phyloP scores from a whole-genome alignment of 2,113 vertebrate species.

The Phainopepla nitens region DNA sequence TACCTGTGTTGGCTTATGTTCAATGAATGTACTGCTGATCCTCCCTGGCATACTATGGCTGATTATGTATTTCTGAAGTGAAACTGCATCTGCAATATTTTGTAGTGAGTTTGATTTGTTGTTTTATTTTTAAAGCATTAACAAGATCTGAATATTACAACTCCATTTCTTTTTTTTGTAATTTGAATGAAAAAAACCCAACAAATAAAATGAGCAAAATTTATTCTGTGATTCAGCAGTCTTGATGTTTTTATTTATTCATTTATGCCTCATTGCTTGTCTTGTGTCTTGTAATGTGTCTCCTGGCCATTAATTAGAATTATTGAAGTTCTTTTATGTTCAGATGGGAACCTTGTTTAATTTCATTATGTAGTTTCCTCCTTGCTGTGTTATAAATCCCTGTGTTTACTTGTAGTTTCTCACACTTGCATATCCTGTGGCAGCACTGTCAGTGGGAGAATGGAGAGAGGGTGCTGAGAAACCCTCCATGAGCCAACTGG shows the following conservation, averaged over 20 bases:
- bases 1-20: not conserved
- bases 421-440: not conserved
- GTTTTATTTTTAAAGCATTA: not conserved
- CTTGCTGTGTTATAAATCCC: not conserved
- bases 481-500: accelerated
- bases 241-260: not conserved
- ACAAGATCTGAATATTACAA: not conserved
- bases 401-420: not conserved
- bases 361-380: not conserved
- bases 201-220: not conserved
- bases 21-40: not conserved
- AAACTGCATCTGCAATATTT: not conserved
- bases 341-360: not conserved
- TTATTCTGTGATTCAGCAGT: not conserved
- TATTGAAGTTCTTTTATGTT: not conserved
- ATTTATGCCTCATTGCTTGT: not conserved
- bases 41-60: not conserved
- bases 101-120: not conserved
- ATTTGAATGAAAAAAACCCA: not conserved
- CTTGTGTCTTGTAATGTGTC: not conserved
- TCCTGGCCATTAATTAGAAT: constrained; percentile 15
- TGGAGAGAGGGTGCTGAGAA: not conserved
- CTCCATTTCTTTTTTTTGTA: not conserved
- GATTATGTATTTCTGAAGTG: not conserved
- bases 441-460: not conserved